These are phyloP conservation scores for Lipophrys pholis DNA, from an alignment of 2,113 vertebrate genomes.

Conservation along the genomic window DNA sequence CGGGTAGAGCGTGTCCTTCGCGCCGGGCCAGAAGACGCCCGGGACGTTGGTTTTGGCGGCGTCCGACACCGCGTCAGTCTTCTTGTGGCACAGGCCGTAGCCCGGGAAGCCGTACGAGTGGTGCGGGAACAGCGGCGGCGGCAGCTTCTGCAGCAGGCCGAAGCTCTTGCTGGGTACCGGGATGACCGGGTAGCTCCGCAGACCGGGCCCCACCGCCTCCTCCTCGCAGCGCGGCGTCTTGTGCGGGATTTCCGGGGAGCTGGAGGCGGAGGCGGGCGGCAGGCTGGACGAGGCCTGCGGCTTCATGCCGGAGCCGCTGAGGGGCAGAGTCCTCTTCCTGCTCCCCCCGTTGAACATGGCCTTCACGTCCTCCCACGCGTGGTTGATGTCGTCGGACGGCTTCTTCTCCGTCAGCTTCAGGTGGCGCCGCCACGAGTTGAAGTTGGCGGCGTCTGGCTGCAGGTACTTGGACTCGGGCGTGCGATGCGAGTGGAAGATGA, in stretches of 20 bases:
- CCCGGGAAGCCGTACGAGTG: slow-evolving; percentile 92
- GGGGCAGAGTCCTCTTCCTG: slow-evolving; percentile 92
- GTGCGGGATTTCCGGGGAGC: slow-evolving; percentile 82
- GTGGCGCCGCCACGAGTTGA: slow-evolving; percentile 94
- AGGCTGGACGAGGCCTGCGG: slow-evolving; percentile 72
- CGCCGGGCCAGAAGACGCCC: slow-evolving; percentile 83
- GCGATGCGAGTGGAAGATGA: slow-evolving; percentile 94
- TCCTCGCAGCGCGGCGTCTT: slow-evolving; percentile 85
- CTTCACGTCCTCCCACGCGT: slow-evolving; percentile 97
- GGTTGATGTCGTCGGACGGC: slow-evolving; percentile 88
- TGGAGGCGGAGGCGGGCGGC: slow-evolving; percentile 33
- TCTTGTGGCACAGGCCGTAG: slow-evolving; percentile 94
- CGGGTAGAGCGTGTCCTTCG: slow-evolving; percentile 88
- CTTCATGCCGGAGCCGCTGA: slow-evolving; percentile 79
- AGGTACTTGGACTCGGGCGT: slow-evolving; percentile 92
- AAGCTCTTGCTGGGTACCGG: slow-evolving; percentile 96
- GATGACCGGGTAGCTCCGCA: slow-evolving; percentile 93
- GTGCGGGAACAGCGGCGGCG: slow-evolving; percentile 90
- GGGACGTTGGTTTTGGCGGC: slow-evolving; percentile 72
- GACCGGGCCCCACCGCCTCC: slow-evolving; percentile 65
- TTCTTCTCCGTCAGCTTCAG: slow-evolving; percentile 90
- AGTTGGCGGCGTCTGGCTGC: slow-evolving; percentile 93
- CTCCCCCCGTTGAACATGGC: slow-evolving; percentile 98
- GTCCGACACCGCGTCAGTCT: slow-evolving; percentile 85
- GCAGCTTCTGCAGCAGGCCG: slow-evolving; percentile 93